phyloP scores from a whole-genome alignment of 1,140 invertebrate genomes.

The Aphaenogaster ashmeadi region DNA sequence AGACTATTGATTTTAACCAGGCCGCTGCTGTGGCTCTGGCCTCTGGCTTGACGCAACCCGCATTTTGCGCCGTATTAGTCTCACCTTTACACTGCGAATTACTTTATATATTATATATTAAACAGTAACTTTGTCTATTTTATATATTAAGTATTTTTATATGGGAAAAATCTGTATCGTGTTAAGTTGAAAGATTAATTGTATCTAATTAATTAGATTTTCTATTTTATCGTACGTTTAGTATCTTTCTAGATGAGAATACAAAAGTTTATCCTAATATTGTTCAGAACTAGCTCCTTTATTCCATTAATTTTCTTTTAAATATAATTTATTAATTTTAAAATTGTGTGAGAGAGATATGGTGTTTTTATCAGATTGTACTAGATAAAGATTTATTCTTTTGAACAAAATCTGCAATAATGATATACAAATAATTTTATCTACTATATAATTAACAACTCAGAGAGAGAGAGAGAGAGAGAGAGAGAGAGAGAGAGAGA shows the following conservation, averaged over 20 bases:
- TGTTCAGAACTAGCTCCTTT: background rate
- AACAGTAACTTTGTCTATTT: background rate
- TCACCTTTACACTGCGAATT: background rate
- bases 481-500: background rate
- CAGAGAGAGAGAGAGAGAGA: background rate
- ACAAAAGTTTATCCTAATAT: background rate
- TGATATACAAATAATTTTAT: background rate
- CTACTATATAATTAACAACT: background rate
- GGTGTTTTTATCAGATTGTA: background rate
- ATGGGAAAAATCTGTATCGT: background rate
- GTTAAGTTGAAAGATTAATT: background rate
- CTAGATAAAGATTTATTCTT: background rate
- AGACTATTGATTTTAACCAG: constrained; percentile 69
- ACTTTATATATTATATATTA: background rate
- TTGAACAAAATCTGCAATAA: background rate
- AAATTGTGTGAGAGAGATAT: background rate
- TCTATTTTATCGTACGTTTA: background rate
- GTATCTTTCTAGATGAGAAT: background rate
- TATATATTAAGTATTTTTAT: constrained; percentile 11
- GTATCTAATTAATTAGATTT: background rate
- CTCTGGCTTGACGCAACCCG: constrained; percentile 30
- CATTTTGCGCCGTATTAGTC: constrained; percentile 4
- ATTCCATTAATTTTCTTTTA: background rate
- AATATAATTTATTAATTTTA: constrained; percentile 17
- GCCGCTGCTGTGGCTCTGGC: background rate